Base-by-base conservation (phyloP, 2,888 invertebrate species). In the Caenorhabditis plicata region DNA sequence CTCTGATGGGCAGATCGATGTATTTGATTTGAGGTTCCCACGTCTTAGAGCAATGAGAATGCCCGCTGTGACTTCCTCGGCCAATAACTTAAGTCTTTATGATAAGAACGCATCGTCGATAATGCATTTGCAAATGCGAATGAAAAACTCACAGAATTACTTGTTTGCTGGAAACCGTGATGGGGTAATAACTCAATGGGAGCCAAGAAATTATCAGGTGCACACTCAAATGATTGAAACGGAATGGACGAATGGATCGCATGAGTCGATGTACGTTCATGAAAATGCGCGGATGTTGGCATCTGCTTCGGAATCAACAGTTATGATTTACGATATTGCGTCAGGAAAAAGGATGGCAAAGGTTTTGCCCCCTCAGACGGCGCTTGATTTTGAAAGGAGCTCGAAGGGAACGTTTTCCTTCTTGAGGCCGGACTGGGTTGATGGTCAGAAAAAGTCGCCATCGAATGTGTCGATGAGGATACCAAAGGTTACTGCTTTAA, bases 101-200 rank as follows among this genome's bases (percentile, higher is more conserved):
- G 50, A 52, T 2, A 25, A 25, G 2, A 15, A 11, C 1, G 26
- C 39, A n/a, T 43, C 50, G 1, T 38, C 39, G 31, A 51, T 60
- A 9, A 55, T 52, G 44, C 41, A 46, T 23, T 20, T 61, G 32
- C 29, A 43, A 42, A 20, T 40, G 41, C 29, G 20, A 25, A 42
- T 3, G 50, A 64, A 19, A 48, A 36, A 26, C 42, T 39, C 38
- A 50, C 51, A 7, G 44, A 36, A 19, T 48, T 61, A 39, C 35
- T 73, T 27, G 32, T 64, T 72, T 15, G 70, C 72, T 60, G 75
- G 27, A 83, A 88, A 89, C 80, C 84, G 86, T 45, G 86, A 87
- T 71, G 94, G 93, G n/a, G 41, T 88, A 75, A 85, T 95, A 15
- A 74, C 82, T 56, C 83, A 85, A 65, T 85, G 84, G 83, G 85